Conservation (phyloP, 1,140 invertebrate genomes). For the Venturia canescens region DNA sequence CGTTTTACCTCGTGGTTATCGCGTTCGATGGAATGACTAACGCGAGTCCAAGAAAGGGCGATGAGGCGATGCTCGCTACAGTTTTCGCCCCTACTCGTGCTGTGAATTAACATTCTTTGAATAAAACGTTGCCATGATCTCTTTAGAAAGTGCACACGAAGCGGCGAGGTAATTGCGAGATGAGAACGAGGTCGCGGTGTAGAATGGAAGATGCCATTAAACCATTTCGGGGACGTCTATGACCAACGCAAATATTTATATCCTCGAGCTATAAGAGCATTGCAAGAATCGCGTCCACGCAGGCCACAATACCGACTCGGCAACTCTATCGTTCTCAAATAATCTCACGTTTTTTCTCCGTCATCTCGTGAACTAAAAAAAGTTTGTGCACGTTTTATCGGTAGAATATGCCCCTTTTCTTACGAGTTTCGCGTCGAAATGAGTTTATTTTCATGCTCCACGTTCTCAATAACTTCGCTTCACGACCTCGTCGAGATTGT, state of each 20-base stretch:
- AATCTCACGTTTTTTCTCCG: too few relatives aligned
- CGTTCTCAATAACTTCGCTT: too few relatives aligned
- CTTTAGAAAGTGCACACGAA: neutral
- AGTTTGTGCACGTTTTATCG: too few relatives aligned
- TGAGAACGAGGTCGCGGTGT: conserved; percentile 4
- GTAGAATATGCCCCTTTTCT: too few relatives aligned
- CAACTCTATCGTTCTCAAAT: too few relatives aligned
- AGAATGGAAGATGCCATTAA: neutral
- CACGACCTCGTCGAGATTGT: too few relatives aligned
- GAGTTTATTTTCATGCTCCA: too few relatives aligned
- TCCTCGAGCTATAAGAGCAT: neutral
- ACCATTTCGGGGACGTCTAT: neutral
- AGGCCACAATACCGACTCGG: too few relatives aligned
- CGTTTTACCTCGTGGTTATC: neutral
- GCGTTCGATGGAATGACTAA: neutral
- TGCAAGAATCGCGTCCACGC: neutral
- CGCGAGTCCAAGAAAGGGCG: neutral
- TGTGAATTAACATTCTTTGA: neutral
- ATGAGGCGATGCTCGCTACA: neutral
- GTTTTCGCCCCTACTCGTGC: neutral
- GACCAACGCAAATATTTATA: neutral
- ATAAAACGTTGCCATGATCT: neutral
- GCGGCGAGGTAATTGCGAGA: neutral
- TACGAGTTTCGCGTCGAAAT: too few relatives aligned
- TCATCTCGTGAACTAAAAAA: too few relatives aligned